A percentile compares a stretch with the other conserved stretches of the same genome.
These are phyloP conservation scores for Oryctes rhinoceros DNA, from an alignment of 1,140 invertebrate genomes.

Conservation along the genomic window DNA sequence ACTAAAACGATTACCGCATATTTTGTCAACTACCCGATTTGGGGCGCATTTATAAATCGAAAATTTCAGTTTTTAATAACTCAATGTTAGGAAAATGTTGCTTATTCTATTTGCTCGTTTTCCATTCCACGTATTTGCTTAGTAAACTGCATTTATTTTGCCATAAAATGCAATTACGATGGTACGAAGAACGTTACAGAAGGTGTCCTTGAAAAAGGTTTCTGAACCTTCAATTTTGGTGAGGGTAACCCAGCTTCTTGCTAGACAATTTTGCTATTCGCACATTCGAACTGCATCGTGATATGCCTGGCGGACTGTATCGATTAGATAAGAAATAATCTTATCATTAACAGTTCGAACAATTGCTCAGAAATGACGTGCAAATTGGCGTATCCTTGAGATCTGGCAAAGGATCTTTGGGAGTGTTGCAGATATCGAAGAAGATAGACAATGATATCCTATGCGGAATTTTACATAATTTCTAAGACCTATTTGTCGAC, in stretches of 20 bases:
- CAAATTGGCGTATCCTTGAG: conserved; percentile 79
- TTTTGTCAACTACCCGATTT: background rate
- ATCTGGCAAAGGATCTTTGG: conserved; percentile 86
- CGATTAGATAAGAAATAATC: conserved; percentile 89
- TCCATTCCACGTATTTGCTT: conserved; percentile 50
- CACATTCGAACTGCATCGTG: conserved; percentile 87
- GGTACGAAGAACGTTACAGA: conserved; percentile 81
- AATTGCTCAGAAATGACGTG: conserved; percentile 77
- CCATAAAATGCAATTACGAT: conserved; percentile 82
- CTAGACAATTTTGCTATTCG: conserved; percentile 74
- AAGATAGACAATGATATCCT: conserved; percentile 91
- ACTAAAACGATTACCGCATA: background rate
- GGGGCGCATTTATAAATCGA: background rate
- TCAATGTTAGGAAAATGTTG: conserved; percentile 31
- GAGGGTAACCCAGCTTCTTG: conserved; percentile 78
- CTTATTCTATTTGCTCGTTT: conserved; percentile 10
- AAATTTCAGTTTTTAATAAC: conserved; percentile 3
- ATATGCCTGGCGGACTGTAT: conserved; percentile 89
- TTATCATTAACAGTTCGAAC: conserved; percentile 69
- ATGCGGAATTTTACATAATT: conserved; percentile 88
- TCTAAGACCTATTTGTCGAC: conserved; percentile 84
- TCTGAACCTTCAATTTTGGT: conserved; percentile 69
- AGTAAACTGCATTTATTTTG: conserved; percentile 75
- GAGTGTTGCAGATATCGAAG: conserved; percentile 93
- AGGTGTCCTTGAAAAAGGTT: conserved; percentile 85